These are phyloP conservation scores for Micromesistius poutassou DNA, from an alignment of 2,797 vertebrate genomes.

Conservation along the genomic window DNA sequence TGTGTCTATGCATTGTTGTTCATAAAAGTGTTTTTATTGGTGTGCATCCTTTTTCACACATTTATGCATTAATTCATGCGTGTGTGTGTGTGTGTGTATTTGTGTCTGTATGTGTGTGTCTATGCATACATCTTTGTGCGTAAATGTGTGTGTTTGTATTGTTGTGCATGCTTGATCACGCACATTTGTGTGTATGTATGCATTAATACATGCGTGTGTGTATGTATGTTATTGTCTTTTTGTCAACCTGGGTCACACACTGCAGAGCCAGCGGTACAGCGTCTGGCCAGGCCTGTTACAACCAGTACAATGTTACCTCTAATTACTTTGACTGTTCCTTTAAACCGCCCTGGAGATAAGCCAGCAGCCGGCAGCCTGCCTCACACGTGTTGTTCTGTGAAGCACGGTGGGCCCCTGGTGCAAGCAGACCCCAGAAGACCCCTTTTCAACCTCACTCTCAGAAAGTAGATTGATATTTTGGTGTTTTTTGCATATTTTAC, in stretches of 20 bases:
- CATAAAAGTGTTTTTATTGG: too few relatives aligned
- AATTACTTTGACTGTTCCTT: constrained; percentile 29
- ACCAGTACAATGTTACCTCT: constrained; percentile 13
- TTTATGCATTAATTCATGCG: too few relatives aligned
- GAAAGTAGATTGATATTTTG: not conserved
- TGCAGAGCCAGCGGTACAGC: constrained; percentile 9
- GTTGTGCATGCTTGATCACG: too few relatives aligned
- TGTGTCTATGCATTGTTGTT: too few relatives aligned
- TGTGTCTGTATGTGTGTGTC: not conserved
- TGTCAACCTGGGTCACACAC: constrained; percentile 6
- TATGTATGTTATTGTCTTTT: not conserved
- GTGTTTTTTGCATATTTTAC: not conserved
- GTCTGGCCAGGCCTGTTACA: constrained; percentile 17
- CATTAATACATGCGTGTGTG: too few relatives aligned
- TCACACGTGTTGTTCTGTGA: not conserved
- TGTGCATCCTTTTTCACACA: too few relatives aligned
- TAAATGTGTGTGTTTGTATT: too few relatives aligned
- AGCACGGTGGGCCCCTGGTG: not conserved
- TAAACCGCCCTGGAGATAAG: constrained; percentile 6
- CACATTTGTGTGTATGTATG: too few relatives aligned
- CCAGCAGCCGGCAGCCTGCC: not conserved
- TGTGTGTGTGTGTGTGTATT: too few relatives aligned
- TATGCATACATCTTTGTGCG: too few relatives aligned
- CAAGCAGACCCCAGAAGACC: too few relatives aligned
- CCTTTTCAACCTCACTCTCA: too few relatives aligned